Percentiles rank a stretch among this genome's conserved stretches.
phyloP scores from a whole-genome alignment of 1,140 invertebrate species.

The Drosophila guanche region DNA sequence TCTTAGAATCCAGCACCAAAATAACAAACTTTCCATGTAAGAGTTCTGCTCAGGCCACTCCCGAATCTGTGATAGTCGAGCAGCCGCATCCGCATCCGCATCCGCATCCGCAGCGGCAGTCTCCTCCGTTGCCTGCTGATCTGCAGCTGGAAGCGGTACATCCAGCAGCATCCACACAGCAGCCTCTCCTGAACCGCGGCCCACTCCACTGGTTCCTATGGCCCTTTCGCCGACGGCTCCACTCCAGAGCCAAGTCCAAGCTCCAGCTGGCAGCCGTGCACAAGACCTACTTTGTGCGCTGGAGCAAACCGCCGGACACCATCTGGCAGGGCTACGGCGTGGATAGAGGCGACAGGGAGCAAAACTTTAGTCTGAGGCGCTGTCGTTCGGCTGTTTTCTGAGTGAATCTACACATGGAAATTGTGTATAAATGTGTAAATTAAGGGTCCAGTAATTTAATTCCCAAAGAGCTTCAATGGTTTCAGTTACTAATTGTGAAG shows the following conservation, averaged over 20 bases:
- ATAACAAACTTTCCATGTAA: background rate
- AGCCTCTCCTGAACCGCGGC: conserved; percentile 22
- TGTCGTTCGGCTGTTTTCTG: conserved; percentile 73
- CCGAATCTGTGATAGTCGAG: conserved; percentile 49
- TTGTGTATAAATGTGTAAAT: conserved; percentile 34
- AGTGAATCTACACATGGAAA: conserved; percentile 1
- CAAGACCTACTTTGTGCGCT: conserved; percentile 76
- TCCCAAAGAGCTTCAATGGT: background rate
- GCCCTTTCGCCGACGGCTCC: conserved; percentile 57
- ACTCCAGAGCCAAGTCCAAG: conserved; percentile 7
- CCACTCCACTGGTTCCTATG: conserved; percentile 66
- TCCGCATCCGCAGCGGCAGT: conserved; percentile 9
- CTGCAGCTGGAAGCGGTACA: conserved; percentile 58
- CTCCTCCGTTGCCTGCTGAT: too few relatives aligned
- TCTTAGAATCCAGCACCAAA: conserved; percentile 10
- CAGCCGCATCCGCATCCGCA: conserved; percentile 42
- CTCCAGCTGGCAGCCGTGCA: conserved; percentile 60
- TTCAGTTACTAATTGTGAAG: conserved; percentile 11
- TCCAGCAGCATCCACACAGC: background rate
- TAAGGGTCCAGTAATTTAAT: background rate
- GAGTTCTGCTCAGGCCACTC: background rate
- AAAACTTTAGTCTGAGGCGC: conserved; percentile 46
- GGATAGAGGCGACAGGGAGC: conserved; percentile 15
- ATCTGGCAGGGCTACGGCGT: conserved; percentile 68
- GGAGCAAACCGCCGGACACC: conserved; percentile 73